Evolutionary conservation across 92 coral and sea anemone genomes (phyloP).

Genomic region (Galaxea fascicularis): DNA sequence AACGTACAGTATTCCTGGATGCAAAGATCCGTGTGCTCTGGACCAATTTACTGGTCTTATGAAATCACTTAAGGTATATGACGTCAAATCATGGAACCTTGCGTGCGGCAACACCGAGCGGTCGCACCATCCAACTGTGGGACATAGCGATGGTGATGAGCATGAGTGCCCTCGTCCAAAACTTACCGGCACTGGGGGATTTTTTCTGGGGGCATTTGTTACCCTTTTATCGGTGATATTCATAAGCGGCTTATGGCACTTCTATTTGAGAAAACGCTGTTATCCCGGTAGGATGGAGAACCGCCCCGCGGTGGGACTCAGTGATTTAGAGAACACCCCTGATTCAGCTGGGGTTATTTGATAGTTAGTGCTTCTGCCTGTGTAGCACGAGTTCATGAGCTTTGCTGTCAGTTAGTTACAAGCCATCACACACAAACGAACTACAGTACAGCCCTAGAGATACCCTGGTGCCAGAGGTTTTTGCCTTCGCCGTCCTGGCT

Average conservation of each 20-base stretch:
- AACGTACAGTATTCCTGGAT: constrained; percentile 68
- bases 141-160: background rate
- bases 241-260: constrained; percentile 57
- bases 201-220: constrained; percentile 74
- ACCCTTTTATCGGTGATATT: constrained; percentile 48
- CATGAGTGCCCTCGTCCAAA: background rate
- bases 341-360: constrained; percentile 36
- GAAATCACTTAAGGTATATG: constrained; percentile 57
- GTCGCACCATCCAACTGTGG: constrained; percentile 20
- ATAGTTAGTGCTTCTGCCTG: background rate
- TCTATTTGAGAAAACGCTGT: constrained; percentile 67
- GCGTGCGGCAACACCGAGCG: constrained; percentile 62
- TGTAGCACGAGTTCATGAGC: too few relatives aligned
- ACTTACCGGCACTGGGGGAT: constrained; percentile 67
- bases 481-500: too few relatives aligned
- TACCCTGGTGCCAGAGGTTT: too few relatives aligned
- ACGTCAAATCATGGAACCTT: constrained; percentile 65
- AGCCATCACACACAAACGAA: too few relatives aligned
- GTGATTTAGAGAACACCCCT: constrained; percentile 51
- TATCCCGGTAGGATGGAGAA: background rate
- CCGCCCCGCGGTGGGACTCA: constrained; percentile 57
- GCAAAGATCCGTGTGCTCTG: constrained; percentile 51
- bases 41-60: constrained; percentile 46
- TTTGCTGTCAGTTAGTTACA: too few relatives aligned
- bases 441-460: too few relatives aligned